Conservation (phyloP, 1,140 invertebrate genomes). For the Musca domestica region DNA sequence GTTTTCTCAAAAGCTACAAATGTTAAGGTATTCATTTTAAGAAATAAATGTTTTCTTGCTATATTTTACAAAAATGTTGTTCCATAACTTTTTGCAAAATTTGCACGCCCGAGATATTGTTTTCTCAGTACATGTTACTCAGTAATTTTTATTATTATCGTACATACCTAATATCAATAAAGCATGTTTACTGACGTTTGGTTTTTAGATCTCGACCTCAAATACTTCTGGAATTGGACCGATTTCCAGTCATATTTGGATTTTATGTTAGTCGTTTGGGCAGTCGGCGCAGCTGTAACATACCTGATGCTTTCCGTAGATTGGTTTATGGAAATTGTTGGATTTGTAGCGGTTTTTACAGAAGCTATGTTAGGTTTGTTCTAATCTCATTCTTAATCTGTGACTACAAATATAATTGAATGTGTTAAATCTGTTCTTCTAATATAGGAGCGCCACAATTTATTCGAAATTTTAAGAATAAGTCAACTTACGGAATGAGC, state of each 20-base stretch:
- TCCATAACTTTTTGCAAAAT: too few species aligned
- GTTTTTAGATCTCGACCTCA: conserved; percentile 80
- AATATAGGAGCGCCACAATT: conserved; percentile 76
- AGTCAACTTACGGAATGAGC: conserved; percentile 75
- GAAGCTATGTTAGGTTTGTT: conserved; percentile 89
- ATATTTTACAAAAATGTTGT: too few species aligned
- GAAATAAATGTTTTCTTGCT: too few species aligned
- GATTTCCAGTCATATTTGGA: conserved; percentile 96
- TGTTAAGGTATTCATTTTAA: too few species aligned
- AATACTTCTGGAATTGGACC: conserved; percentile 98
- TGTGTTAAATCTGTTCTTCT: conserved; percentile 56
- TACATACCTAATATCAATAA: too few species aligned
- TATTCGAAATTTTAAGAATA: conserved; percentile 74
- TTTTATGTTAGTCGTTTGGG: conserved; percentile 85
- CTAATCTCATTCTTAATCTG: too few species aligned
- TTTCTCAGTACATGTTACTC: too few species aligned
- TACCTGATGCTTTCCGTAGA: conserved; percentile 80
- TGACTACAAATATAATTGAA: conserved; percentile 57
- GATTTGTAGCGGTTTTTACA: conserved; percentile 91
- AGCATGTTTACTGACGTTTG: too few species aligned
- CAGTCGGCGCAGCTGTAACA: conserved; percentile 77
- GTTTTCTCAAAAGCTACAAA: too few species aligned
- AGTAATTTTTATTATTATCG: too few species aligned
- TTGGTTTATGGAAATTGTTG: conserved; percentile 83
- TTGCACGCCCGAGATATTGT: too few species aligned